phyloP scores from a whole-genome alignment of 2,888 invertebrate genomes.

The Patella depressa region DNA sequence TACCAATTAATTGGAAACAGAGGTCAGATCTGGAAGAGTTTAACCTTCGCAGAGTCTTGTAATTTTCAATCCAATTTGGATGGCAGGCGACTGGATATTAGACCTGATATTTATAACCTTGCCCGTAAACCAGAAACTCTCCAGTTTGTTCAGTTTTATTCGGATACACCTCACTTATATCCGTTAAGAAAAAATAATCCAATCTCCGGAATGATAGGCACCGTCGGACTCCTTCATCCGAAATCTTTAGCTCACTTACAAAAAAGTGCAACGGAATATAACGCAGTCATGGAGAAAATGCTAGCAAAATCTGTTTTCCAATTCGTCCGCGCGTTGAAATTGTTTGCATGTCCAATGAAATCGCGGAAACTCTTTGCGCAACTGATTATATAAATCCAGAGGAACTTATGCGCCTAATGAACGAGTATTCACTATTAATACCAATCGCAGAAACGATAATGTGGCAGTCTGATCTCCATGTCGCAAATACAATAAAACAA shows the following conservation, averaged over 20 bases:
- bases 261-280: not conserved
- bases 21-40: not conserved
- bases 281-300: not conserved
- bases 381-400: constrained; percentile 1
- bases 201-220: not conserved
- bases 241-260: not conserved
- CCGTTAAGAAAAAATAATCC: not conserved
- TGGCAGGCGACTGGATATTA: not conserved
- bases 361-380: not conserved
- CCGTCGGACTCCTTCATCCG: not conserved
- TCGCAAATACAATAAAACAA: not conserved
- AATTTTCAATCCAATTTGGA: not conserved
- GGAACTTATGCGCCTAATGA: not conserved
- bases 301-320: not conserved
- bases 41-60: not conserved
- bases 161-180: not conserved
- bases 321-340: not conserved
- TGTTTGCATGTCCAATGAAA: not conserved
- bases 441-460: not conserved
- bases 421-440: not conserved
- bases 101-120: not conserved
- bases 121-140: not conserved
- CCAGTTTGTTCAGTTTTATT: not conserved
- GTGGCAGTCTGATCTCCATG: not conserved
- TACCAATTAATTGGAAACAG: not conserved